A percentile compares a stretch with the other conserved stretches of the same genome.
phyloP scores from a whole-genome alignment of 92 coral and sea anemone genomes.

The Paramuricea clavata region DNA sequence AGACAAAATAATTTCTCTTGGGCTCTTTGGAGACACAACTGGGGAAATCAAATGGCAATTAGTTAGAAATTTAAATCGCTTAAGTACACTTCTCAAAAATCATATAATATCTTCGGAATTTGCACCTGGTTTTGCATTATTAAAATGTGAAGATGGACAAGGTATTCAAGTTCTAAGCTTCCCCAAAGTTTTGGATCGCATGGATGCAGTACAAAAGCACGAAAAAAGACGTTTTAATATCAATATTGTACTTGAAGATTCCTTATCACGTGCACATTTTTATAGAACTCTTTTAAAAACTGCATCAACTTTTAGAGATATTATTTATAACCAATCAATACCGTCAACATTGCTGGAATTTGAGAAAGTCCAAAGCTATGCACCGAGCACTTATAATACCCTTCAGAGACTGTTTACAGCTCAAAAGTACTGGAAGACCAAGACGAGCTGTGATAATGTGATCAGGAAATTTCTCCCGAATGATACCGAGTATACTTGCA shows the following conservation, averaged over 20 bases:
- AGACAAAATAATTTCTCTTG: not conserved
- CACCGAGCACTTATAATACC: not conserved
- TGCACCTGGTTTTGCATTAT: slow-evolving; percentile 25
- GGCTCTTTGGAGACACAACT: not conserved
- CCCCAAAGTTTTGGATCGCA: slow-evolving; percentile 5
- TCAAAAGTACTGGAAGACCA: not conserved
- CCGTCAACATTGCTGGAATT: slow-evolving; percentile 34
- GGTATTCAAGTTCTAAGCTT: slow-evolving; percentile 7
- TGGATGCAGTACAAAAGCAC: not conserved
- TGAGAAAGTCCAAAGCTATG: slow-evolving; percentile 9
- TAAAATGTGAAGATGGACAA: slow-evolving; percentile 19
- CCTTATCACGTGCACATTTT: slow-evolving; percentile 18
- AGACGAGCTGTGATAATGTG: not conserved
- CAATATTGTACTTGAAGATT: slow-evolving; percentile 19
- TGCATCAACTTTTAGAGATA: slow-evolving; percentile 32
- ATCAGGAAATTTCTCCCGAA: too few relatives aligned
- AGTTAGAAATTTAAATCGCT: not conserved
- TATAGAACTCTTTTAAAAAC: slow-evolving; percentile 35
- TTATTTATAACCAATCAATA: slow-evolving; percentile 29
- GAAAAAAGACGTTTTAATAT: slow-evolving; percentile 4
- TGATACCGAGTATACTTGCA: not conserved
- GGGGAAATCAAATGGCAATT: not conserved
- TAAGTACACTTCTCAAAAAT: not conserved
- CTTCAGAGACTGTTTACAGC: slow-evolving; percentile 16
- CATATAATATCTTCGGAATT: not conserved